Conservation (phyloP, 2,797 vertebrate species). For the Octomys mimax region DNA sequence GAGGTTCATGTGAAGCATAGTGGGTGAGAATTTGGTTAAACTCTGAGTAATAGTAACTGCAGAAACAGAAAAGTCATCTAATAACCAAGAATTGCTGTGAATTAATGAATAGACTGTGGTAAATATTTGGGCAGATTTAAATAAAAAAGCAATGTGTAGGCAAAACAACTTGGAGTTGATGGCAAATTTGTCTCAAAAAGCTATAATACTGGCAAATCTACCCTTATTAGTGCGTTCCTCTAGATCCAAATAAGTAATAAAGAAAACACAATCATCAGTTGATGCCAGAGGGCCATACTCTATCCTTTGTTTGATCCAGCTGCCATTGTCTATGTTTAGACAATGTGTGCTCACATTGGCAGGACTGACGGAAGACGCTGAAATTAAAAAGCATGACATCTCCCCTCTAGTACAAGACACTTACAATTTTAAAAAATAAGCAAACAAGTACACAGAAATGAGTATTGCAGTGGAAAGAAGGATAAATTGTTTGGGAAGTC, state of each 20-base stretch:
- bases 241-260: background rate
- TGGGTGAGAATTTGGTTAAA: background rate
- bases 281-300: background rate
- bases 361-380: background rate
- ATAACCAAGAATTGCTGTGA: background rate
- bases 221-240: background rate
- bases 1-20: background rate
- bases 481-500: background rate
- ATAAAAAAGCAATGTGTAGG: background rate
- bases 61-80: background rate
- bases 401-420: background rate
- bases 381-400: background rate
- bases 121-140: slow-evolving; percentile 4
- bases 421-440: slow-evolving; percentile 13
- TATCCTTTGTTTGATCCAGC: slow-evolving; percentile 2
- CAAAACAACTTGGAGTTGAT: background rate
- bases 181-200: background rate
- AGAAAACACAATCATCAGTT: background rate
- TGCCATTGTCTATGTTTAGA: background rate
- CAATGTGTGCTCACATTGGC: background rate
- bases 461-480: background rate
- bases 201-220: background rate
- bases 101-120: background rate
- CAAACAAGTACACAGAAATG: background rate
- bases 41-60: background rate